phyloP scores from a whole-genome alignment of 1,140 invertebrate species.

The Tyrophagus putrescentiae region DNA sequence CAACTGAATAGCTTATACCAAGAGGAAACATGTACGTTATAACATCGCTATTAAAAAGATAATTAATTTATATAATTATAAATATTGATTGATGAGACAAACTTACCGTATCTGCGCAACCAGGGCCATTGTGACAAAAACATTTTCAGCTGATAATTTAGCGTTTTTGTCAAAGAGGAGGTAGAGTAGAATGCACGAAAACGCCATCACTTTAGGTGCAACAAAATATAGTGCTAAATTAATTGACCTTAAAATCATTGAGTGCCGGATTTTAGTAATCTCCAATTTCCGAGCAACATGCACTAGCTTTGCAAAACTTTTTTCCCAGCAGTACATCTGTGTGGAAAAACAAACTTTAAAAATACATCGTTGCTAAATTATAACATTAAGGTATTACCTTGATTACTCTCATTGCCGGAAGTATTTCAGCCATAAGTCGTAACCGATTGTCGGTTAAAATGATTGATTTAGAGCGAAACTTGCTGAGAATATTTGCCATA shows the following conservation, averaged over 20 bases:
- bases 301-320: background rate
- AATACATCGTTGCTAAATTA: too few relatives aligned
- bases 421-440: constrained; percentile 69
- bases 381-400: too few relatives aligned
- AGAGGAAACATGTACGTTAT: too few relatives aligned
- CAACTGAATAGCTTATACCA: too few relatives aligned
- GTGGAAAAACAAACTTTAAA: too few relatives aligned
- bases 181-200: constrained; percentile 52
- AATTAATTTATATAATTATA: too few relatives aligned
- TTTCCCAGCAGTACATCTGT: constrained; percentile 8
- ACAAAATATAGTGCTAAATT: constrained; percentile 38
- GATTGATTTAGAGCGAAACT: constrained; percentile 45
- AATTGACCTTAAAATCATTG: constrained; percentile 45
- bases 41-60: too few relatives aligned
- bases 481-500: constrained; percentile 14
- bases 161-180: constrained; percentile 48
- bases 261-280: constrained; percentile 1
- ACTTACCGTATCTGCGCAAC: too few relatives aligned
- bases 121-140: too few relatives aligned
- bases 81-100: too few relatives aligned
- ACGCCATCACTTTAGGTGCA: constrained; percentile 52
- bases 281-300: background rate
- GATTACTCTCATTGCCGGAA: too few relatives aligned
- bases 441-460: constrained; percentile 63
- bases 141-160: too few relatives aligned